Conservation (phyloP, 2,797 vertebrate genomes). For the Petrocephalus sullivani region DNA sequence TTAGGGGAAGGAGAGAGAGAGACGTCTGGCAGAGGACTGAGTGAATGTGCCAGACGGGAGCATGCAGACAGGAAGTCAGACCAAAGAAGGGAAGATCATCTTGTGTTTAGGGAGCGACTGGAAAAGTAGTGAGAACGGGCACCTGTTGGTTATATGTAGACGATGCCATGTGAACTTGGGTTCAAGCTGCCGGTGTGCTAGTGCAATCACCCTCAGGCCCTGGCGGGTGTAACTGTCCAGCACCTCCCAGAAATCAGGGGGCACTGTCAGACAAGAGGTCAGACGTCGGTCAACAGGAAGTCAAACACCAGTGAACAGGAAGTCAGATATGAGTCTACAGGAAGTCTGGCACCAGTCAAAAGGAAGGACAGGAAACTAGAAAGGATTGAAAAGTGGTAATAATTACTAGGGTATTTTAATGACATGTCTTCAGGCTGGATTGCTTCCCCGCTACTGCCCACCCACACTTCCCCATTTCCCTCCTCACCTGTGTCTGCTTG, state of each 20-base stretch:
- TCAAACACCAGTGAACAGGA: neutral
- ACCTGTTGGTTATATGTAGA: slow-evolving; percentile 32
- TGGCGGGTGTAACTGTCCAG: slow-evolving; percentile 33
- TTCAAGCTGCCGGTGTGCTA: slow-evolving; percentile 34
- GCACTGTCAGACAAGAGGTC: slow-evolving; percentile 30
- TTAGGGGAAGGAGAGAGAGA: too few species aligned
- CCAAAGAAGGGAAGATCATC: neutral
- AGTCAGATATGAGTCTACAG: neutral
- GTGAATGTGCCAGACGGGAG: neutral
- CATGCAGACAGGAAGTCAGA: neutral
- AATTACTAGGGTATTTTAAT: neutral
- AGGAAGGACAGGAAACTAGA: neutral
- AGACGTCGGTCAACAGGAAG: neutral
- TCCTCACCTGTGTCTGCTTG: slow-evolving; percentile 34
- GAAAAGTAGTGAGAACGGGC: neutral
- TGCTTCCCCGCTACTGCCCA: neutral
- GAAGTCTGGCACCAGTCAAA: neutral
- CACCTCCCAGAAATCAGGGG: slow-evolving; percentile 30
- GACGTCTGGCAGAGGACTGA: neutral
- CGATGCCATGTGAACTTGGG: slow-evolving; percentile 34
- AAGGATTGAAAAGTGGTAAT: neutral
- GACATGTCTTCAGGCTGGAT: neutral
- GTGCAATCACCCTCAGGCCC: slow-evolving; percentile 36
- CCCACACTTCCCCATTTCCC: neutral
- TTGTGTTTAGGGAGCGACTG: neutral